Percentiles rank a stretch among this genome's conserved stretches.
These are phyloP conservation scores for Myripristis murdjan DNA, from an alignment of 2,797 vertebrate genomes.

Conservation along the genomic window DNA sequence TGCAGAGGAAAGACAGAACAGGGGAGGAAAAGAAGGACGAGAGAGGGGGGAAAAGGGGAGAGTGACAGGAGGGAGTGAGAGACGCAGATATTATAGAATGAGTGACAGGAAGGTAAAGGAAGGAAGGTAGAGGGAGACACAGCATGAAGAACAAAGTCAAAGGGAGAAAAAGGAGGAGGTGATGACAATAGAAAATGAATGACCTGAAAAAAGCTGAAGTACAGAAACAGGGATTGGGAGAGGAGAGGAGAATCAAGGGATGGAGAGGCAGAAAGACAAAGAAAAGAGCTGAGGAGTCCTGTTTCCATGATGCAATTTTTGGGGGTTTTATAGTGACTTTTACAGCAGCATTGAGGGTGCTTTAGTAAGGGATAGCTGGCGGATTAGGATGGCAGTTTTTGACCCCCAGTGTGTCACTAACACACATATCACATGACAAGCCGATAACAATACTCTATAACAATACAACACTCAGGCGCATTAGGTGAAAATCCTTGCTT, in stretches of 20 bases:
- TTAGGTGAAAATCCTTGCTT: background rate
- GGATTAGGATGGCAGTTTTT: conserved; percentile 45
- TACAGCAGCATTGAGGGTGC: conserved; percentile 67
- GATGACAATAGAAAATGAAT: conserved; percentile 48
- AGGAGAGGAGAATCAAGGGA: conserved; percentile 7
- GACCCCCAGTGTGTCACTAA: conserved; percentile 39
- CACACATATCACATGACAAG: conserved; percentile 17
- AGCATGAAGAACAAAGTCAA: background rate
- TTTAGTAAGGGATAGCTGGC: conserved; percentile 46
- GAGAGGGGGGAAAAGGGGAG: conserved; percentile 7
- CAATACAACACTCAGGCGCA: background rate
- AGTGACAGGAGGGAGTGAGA: conserved; percentile 46
- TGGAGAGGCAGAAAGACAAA: conserved; percentile 22
- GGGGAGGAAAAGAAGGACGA: conserved; percentile 5
- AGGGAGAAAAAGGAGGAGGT: background rate
- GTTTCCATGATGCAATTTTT: conserved; percentile 74
- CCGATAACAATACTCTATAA: conserved; percentile 3
- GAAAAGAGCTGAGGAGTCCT: conserved; percentile 49
- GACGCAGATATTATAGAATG: conserved; percentile 50
- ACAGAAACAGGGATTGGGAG: background rate
- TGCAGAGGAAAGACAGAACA: conserved; percentile 58
- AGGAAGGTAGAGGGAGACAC: background rate
- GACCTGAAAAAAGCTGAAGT: conserved; percentile 29
- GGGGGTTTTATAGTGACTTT: conserved; percentile 74
- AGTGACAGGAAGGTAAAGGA: conserved; percentile 1